phyloP scores from a whole-genome alignment of 1,140 invertebrate species.

The Nylanderia fulva region DNA sequence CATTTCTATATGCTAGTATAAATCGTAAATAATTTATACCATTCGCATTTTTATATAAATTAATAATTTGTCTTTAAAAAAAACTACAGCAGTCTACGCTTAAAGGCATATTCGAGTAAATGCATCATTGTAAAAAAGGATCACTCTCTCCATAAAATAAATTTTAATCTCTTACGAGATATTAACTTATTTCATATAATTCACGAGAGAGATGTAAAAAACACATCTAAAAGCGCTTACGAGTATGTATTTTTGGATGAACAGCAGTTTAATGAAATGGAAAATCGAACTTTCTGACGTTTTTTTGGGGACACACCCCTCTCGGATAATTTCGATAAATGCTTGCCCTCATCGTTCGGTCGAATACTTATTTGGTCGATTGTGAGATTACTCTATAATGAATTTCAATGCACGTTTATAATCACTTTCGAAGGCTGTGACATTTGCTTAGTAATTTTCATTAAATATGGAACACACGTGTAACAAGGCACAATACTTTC shows the following conservation, averaged over 20 bases:
- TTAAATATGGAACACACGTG: constrained; percentile 82
- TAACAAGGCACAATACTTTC: constrained; percentile 83
- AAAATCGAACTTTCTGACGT: constrained; percentile 78
- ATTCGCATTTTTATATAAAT: constrained; percentile 26
- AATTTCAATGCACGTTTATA: constrained; percentile 78
- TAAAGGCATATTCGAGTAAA: constrained; percentile 24
- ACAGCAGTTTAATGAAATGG: constrained; percentile 79
- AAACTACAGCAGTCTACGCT: constrained; percentile 5
- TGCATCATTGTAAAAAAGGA: constrained; percentile 5
- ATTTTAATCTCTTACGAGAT: constrained; percentile 38
- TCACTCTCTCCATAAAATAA: constrained; percentile 30
- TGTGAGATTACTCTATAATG: constrained; percentile 83
- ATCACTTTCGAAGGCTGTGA: constrained; percentile 69
- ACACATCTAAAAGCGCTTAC: constrained; percentile 43
- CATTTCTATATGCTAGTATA: background rate
- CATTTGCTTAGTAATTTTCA: constrained; percentile 71
- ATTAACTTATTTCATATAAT: constrained; percentile 39
- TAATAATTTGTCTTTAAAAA: constrained; percentile 11
- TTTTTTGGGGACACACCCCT: constrained; percentile 74
- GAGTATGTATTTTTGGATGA: constrained; percentile 76
- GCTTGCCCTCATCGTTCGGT: constrained; percentile 77
- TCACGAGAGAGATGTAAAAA: constrained; percentile 37
- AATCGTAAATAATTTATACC: constrained; percentile 6
- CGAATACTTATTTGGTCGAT: constrained; percentile 82
- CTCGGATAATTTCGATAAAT: constrained; percentile 76